Base-by-base conservation (phyloP, 2,888 invertebrate genomes). In the Venusia cambrica region DNA sequence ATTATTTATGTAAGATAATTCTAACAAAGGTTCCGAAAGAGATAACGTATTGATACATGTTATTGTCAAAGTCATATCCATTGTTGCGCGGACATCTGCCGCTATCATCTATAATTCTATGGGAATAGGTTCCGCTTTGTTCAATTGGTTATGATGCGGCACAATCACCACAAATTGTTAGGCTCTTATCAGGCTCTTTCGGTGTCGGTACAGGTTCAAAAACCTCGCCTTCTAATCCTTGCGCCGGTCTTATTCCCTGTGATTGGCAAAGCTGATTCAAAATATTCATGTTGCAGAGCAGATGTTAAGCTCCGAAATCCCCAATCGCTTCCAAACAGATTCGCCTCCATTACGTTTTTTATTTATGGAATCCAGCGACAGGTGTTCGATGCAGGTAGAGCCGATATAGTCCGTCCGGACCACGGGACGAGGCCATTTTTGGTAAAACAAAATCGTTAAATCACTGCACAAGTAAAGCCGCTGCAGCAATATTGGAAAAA, bases 351-450 rank as follows among this genome's bases (percentile, higher is more conserved):
- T 46, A 46, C 43, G 43, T 24, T 54, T 52, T 61, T 54, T 61
- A 58, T 61, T 57, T 62, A 60, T 54, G 52, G 51, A 38, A 53
- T 51, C 40, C 36, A 52, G 56, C 72, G 81, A 76, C 84, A 84
- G 84, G 83, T 84, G 84, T 73, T 73, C 65, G 62, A 53, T 67
- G 73, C 84, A 85, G 84, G 84, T 84, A 84, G 75, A 59, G 54
- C 58, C 51, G 54, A 55, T 50, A 55, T 46, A 45, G 53, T 44
- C 53, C 51, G 57, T 41, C 58, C 48, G 61, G n/a, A n/a, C n/a
- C n/a, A n/a, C n/a, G n/a, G n/a, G n/a, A 45, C 52, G 56, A 48
- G 56, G 50, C 45, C 46, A 48, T 71, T 67, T 66, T 66, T 68
- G 63, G 66, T 54, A 52, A 51, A 62, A 58, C 54, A 54, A 61